A percentile compares a stretch with the other conserved stretches of the same genome.
Conservation (phyloP, 2,888 invertebrate species). For the Hypsopygia costalis region DNA sequence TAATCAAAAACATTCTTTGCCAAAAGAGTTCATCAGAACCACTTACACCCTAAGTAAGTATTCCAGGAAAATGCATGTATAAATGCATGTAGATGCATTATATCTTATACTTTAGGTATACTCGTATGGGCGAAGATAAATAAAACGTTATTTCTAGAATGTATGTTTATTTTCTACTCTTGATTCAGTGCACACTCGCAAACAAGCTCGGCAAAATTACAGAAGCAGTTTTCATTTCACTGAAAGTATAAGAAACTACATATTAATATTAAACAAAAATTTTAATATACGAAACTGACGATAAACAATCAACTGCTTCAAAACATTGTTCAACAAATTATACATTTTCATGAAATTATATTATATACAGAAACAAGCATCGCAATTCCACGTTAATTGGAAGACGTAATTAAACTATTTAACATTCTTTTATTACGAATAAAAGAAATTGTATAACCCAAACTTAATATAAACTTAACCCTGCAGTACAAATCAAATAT, state of each 20-base stretch:
- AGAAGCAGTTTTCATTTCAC: constrained; percentile 10
- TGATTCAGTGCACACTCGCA: constrained; percentile 30
- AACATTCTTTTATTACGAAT: constrained; percentile 5
- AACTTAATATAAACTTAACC: not conserved
- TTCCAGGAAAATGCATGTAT: too few species aligned
- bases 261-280: not conserved
- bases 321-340: not conserved
- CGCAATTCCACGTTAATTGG: constrained; percentile 18
- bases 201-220: constrained; percentile 18
- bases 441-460: too few species aligned
- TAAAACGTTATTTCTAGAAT: constrained; percentile 10
- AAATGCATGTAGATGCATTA: too few species aligned
- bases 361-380: constrained; percentile 15
- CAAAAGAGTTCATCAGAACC: too few species aligned
- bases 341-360: constrained; percentile 10
- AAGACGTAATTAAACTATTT: constrained; percentile 25
- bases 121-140: too few species aligned
- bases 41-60: too few species aligned
- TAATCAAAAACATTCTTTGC: too few species aligned
- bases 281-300: too few species aligned
- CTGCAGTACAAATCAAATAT: not conserved
- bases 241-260: not conserved
- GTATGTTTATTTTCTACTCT: constrained; percentile 30
- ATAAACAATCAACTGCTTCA: too few species aligned
- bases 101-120: too few species aligned